These are phyloP conservation scores for Caligus rogercresseyi DNA, from an alignment of 1,140 invertebrate species.

Conservation along the genomic window DNA sequence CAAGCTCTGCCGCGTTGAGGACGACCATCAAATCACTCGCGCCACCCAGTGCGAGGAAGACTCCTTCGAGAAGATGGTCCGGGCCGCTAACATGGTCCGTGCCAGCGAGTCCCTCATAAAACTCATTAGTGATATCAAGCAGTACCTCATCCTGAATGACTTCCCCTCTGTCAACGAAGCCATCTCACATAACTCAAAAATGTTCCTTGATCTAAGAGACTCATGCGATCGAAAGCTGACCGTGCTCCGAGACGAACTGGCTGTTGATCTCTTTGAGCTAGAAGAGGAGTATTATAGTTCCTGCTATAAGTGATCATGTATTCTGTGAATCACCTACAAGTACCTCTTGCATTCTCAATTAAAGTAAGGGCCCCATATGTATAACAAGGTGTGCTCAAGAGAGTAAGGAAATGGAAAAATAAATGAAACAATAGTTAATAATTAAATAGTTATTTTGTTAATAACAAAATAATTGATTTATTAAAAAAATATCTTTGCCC, in stretches of 20 bases:
- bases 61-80: constrained; percentile 88
- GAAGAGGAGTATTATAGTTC: constrained; percentile 97
- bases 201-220: constrained; percentile 59
- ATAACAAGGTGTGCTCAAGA: too few relatives aligned
- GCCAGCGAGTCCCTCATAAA: constrained; percentile 92
- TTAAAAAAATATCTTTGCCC: too few relatives aligned
- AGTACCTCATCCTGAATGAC: constrained; percentile 88
- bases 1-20: constrained; percentile 77
- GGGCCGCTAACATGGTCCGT: constrained; percentile 78
- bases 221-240: constrained; percentile 86
- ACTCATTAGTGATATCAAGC: constrained; percentile 85
- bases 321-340: too few relatives aligned
- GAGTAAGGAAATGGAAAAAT: too few relatives aligned
- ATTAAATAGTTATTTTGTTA: too few relatives aligned
- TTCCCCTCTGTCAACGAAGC: constrained; percentile 92
- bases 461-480: too few relatives aligned
- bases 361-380: too few relatives aligned
- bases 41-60: constrained; percentile 84
- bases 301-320: constrained; percentile 49
- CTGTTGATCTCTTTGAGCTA: constrained; percentile 79
- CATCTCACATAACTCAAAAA: constrained; percentile 70
- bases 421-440: too few relatives aligned
- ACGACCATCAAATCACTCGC: constrained; percentile 65
- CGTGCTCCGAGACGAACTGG: constrained; percentile 78
- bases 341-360: too few relatives aligned